These are phyloP conservation scores for Lutraria rhynchaena DNA, from an alignment of 1,140 invertebrate species.

Conservation along the genomic window DNA sequence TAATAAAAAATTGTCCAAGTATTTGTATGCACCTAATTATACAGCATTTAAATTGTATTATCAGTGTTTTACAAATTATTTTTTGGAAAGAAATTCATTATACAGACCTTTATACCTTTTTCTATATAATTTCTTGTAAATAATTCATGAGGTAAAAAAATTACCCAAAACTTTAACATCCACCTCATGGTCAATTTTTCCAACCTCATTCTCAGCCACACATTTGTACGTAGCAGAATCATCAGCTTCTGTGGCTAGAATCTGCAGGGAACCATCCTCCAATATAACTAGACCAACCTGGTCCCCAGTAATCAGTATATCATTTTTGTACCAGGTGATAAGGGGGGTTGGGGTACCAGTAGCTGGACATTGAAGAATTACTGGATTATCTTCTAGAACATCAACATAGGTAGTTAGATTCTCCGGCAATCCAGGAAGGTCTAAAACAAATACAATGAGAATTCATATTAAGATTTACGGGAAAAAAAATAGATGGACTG, in stretches of 20 bases:
- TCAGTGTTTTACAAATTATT: neutral
- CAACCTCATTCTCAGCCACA: conserved; percentile 82
- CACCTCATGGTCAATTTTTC: conserved; percentile 77
- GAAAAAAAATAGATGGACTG: too few relatives aligned
- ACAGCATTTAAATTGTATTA: too few relatives aligned
- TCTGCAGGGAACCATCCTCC: conserved; percentile 73
- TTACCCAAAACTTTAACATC: conserved; percentile 81
- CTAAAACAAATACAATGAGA: too few relatives aligned
- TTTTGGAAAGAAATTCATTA: neutral
- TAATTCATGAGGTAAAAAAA: conserved; percentile 20
- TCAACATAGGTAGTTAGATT: conserved; percentile 67
- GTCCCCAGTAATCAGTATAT: conserved; percentile 60
- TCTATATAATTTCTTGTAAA: neutral
- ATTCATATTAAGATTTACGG: too few relatives aligned
- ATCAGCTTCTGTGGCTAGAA: conserved; percentile 65
- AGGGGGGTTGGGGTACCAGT: conserved; percentile 82
- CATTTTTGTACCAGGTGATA: conserved; percentile 83
- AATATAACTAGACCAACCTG: conserved; percentile 65
- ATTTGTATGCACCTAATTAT: too few relatives aligned
- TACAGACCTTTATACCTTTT: neutral
- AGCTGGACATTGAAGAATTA: conserved; percentile 81
- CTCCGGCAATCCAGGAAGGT: conserved; percentile 67
- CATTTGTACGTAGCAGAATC: conserved; percentile 83
- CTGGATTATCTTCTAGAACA: conserved; percentile 74
- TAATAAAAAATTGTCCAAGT: too few relatives aligned